Evolutionary conservation across 1,140 invertebrate genomes (phyloP), one percentile per base, ranked within the genome.

Genomic region (Leptoteleia sp.): DNA sequence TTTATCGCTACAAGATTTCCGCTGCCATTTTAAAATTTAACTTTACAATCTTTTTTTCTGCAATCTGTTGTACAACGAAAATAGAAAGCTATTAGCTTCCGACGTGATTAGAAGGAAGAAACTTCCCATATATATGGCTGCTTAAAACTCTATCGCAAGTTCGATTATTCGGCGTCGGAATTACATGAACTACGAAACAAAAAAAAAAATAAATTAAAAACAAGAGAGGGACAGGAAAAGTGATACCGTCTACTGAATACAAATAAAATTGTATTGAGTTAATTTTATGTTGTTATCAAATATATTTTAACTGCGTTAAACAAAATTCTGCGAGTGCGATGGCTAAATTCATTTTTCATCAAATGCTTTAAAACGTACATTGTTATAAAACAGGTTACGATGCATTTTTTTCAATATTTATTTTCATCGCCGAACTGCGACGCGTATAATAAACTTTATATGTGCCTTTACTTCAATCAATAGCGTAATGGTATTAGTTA

Each of bases 81-180:
- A 65, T 71, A 77, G 65, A 71, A 77, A 71, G 75, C 65, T 71
- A 77, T 71, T 71, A 71, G 50, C n/a, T 62, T 35, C 16, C 50
- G 22, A 52, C 64, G 48, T 70, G 73, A 77, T 70, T 72, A 72
- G 50, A 71, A 65, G 57, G 35, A 77, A 71, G 62, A 75, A 75
- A 75, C 37, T 79, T 79, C 70, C 47, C 76, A 68, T 73, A 73
- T 79, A 71, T 80, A 67, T 80, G 71, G 72, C 73, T 76, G 59
- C 75, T 77, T 72, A 72, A 72, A 78, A 78, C 76, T 78, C 61
- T 31, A 70, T 72, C 70, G 57, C 27, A 75, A 75, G 57, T 75
- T 79, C 76, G 76, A 75, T 75, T 79, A 70, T 72, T 70, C 64
- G 64, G 55, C 29, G 76, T 64, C 65, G 52, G 50, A 77, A 71